Base-by-base conservation (phyloP, 2,888 invertebrate genomes). In the Lomographa bimaculata region DNA sequence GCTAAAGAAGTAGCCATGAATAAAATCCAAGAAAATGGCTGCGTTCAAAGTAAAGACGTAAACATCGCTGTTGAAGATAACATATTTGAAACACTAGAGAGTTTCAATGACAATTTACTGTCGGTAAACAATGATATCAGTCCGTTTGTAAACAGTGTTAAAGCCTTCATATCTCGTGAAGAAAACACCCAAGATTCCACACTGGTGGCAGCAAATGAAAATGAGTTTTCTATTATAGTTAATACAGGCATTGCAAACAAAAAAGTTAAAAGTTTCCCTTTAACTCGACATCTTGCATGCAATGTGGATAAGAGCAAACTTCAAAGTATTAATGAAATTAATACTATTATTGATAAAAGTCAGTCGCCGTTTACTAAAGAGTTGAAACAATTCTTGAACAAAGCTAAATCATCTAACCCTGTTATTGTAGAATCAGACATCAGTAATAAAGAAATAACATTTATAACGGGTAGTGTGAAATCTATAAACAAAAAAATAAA, bases 251-350 rank as follows among this genome's bases (percentile, higher is more conserved):
- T 26, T 17, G 21, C 23, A 18, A 7, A 5, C 4, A 7, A 28
- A 5, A 20, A 9, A 14, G 7, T 19, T 6, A 24, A 3, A 16
- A 10, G 16, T 1, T 33, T 32, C 5, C 20, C 28, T 11, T 38
- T 43, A 7, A 34, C 30, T 7, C 5, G 20, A 14, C 27, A 42
- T 14, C 27, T 36, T 21, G 36, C 36, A 23, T 32, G 11, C 32
- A 30, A 36, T 20, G 27, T 32, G 23, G n/a, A n/a, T n/a, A n/a
- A n/a, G n/a, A n/a, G n/a, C n/a, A n/a, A n/a, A n/a, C n/a, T n/a
- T n/a, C n/a, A n/a, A n/a, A n/a, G n/a, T n/a, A n/a, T n/a, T n/a
- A n/a, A n/a, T n/a, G n/a, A n/a, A n/a, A n/a, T n/a, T n/a, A n/a
- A n/a, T n/a, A n/a, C n/a, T n/a, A n/a, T n/a, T n/a, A n/a, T n/a